Evolutionary conservation across 2,888 invertebrate species (phyloP).

Genomic region (Drosophila leonis): DNA sequence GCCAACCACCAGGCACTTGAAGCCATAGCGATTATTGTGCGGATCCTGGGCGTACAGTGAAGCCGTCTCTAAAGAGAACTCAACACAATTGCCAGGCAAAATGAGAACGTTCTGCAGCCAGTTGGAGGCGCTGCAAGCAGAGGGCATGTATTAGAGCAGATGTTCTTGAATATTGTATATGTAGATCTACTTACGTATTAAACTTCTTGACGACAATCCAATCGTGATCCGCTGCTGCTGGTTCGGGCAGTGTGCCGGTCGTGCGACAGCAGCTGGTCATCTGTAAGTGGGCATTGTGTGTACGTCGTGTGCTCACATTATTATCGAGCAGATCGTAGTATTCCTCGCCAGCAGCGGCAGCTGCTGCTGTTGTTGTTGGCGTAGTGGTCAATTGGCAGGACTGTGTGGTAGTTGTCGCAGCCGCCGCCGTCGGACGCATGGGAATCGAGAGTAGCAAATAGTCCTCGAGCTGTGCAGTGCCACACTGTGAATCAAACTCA

Average conservation of each 20-base stretch:
- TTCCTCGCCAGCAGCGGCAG: slow-evolving; percentile 68
- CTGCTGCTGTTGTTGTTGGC: neutral
- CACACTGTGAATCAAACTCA: slow-evolving; percentile 96
- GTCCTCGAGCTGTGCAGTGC: slow-evolving; percentile 97
- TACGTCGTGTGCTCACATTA: slow-evolving; percentile 62
- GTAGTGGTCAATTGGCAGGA: slow-evolving; percentile 42
- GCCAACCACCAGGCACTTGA: slow-evolving; percentile 92
- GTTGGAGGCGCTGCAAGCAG: slow-evolving; percentile 75
- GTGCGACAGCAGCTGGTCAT: slow-evolving; percentile 77
- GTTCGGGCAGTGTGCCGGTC: slow-evolving; percentile 70
- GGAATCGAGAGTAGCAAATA: slow-evolving; percentile 91
- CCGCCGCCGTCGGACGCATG: slow-evolving; percentile 75
- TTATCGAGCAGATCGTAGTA: slow-evolving; percentile 83
- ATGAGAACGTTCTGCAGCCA: slow-evolving; percentile 96
- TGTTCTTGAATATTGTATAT: neutral
- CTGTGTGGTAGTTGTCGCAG: slow-evolving; percentile 32
- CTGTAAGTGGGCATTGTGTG: slow-evolving; percentile 64
- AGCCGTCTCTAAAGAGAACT: slow-evolving; percentile 98
- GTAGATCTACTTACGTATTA: slow-evolving; percentile 86
- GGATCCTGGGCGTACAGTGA: slow-evolving; percentile 97
- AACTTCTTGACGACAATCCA: slow-evolving; percentile 90
- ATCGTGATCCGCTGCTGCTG: slow-evolving; percentile 77
- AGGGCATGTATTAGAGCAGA: neutral
- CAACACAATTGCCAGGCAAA: slow-evolving; percentile 96
- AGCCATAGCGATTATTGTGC: slow-evolving; percentile 91